Base-by-base conservation (phyloP, 1,140 invertebrate species). In the Sycophaga agraensis region DNA sequence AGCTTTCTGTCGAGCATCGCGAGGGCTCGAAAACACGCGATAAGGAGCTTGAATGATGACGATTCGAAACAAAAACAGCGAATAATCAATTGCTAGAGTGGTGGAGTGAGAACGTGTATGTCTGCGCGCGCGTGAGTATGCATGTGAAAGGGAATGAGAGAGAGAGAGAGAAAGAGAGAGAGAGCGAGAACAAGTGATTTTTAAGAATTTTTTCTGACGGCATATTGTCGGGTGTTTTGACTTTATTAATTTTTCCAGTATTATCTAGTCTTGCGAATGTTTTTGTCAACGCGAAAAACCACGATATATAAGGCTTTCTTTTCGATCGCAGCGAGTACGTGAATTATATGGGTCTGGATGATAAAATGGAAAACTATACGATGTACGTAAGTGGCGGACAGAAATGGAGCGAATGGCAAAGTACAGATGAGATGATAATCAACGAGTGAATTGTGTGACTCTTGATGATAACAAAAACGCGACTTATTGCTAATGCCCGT, bases 181-280 rank as follows among this genome's bases (percentile, higher is more conserved):
- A 45, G 28, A 43, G 17, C 12, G 65, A 59, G 63, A 42, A 55
- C 14, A 19, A 35, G 51, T 16, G 42, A 14, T 28, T 51, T 40
- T 42, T 16, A n/a, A 39, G 40, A 24, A 37, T 46, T 54, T 40
- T 21, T 54, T 49, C 37, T 48, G 51, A 62, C n/a, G 59, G 68
- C 28, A 71, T 73, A 68, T 68, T 64, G 67, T 68, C 68, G 69
- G 63, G 64, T 67, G 67, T 76, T 71, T 75, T 74, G 70, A 76
- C 73, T 75, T 74, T 73, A 73, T 73, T 77, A 70, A 75, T 72
- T 76, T 73, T 79, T 79, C 75, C 77, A 78, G 77, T 79, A 79
- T 78, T 78, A 80, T 80, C 78, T 80, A 80, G 78, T 80, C 78
- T 77, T 76, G 76, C 72, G 75, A 74, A 74, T 68, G 73, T 76